Base-by-base conservation (phyloP, 2,888 invertebrate species). In the Anthophora plumipes region DNA sequence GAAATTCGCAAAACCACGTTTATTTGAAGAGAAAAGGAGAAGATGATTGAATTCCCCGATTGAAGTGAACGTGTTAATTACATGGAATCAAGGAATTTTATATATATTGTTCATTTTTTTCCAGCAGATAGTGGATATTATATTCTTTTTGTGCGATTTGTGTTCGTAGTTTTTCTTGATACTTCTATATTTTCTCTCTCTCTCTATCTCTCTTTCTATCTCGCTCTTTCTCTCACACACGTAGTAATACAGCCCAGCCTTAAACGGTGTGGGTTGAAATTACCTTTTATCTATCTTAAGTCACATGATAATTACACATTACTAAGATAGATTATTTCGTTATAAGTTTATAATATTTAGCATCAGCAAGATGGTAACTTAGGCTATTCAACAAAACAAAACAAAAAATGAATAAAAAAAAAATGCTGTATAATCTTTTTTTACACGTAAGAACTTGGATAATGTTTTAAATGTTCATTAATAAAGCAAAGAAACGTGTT, bases 381-480 rank as follows among this genome's bases (percentile, higher is more conserved):
- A 89, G 89, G 69, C 80, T 87, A 87, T 82, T 72, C 48, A 79
- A 74, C 46, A 67, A 66, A n/a, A n/a, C n/a, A n/a, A n/a, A n/a
- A n/a, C n/a, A n/a, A 31, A 31, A 31, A 31, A 31, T 31, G 8
- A 59, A 54, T 31, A 31, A 31, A 43, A 46, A 55, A 73, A 52
- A 50, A 48, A 86, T 89, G 85, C 75, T 91, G 90, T 91, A 90
- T 86, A 84, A 90, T 90, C 85, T 86, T 89, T 91, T 91, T 91
- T 90, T 89, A 89, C 86, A 87, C 89, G 88, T 90, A 91, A 90
- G 85, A 90, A 90, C 82, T 85, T 84, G 83, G 86, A 88, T 82
- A 89, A 89, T 89, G 88, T 91, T 91, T 92, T 88, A 87, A 91
- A 89, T 87, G 87, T 91, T 91, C 87, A 89, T 89, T 85, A 88